These are phyloP conservation scores for Mactromeris polynyma DNA, from an alignment of 2,888 invertebrate genomes.

Conservation along the genomic window DNA sequence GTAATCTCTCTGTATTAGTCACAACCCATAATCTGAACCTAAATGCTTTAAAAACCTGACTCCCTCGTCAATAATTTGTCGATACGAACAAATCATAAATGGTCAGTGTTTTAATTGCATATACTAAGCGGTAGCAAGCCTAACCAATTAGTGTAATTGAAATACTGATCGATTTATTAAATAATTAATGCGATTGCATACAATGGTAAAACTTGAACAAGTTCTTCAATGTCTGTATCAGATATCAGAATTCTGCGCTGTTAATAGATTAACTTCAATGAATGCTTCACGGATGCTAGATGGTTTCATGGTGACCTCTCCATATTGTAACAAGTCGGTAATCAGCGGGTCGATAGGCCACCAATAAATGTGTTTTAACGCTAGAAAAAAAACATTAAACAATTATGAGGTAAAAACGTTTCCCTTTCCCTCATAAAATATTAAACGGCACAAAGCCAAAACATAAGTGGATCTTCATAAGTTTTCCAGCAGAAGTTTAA, in stretches of 20 bases:
- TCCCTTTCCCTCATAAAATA: background rate
- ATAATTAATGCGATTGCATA: conserved; percentile 19
- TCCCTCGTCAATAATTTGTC: background rate
- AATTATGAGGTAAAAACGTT: background rate
- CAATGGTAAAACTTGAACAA: background rate
- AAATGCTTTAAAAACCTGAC: background rate
- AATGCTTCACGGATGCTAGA: background rate
- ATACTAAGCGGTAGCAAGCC: background rate
- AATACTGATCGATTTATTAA: conserved; percentile 31
- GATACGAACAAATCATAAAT: conserved; percentile 10
- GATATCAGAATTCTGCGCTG: background rate
- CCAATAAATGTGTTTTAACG: background rate
- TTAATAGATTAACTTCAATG: background rate
- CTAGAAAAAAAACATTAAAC: background rate
- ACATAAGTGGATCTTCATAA: too few species aligned
- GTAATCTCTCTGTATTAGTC: too few species aligned
- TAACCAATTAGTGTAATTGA: conserved; percentile 31
- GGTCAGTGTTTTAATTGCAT: background rate
- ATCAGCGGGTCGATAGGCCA: background rate
- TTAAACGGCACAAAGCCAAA: background rate
- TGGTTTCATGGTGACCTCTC: background rate
- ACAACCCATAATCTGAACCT: too few species aligned
- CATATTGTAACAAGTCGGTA: background rate
- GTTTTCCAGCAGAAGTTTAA: too few species aligned
- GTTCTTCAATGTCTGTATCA: background rate